Conservation (phyloP, 1,140 invertebrate genomes). For the Vanessa tameamea region DNA sequence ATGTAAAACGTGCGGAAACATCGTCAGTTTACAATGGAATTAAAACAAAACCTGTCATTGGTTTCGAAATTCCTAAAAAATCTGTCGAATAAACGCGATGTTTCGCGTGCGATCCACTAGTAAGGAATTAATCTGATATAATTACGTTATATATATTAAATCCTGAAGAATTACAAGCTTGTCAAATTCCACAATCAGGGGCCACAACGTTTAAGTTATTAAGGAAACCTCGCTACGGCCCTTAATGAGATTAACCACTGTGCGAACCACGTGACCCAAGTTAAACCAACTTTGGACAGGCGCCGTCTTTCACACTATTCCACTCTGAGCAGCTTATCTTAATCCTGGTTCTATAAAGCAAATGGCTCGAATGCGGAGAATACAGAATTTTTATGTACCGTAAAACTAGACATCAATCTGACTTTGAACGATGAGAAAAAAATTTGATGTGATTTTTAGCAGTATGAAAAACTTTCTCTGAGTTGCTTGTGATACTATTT, state of each 20-base stretch:
- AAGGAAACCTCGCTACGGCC: constrained; percentile 65
- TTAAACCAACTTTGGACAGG: constrained; percentile 44
- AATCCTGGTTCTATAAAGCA: constrained; percentile 22
- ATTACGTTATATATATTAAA: constrained; percentile 34
- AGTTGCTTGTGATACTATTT: too few species aligned
- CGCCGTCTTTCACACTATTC: constrained; percentile 33
- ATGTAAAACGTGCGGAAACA: too few species aligned
- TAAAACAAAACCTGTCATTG: too few species aligned
- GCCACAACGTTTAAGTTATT: constrained; percentile 64
- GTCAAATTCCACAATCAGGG: constrained; percentile 55
- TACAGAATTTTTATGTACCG: neutral
- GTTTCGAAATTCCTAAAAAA: too few species aligned
- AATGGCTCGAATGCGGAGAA: neutral
- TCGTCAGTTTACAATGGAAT: too few species aligned
- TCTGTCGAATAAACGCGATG: too few species aligned
- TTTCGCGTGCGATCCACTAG: too few species aligned
- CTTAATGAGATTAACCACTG: constrained; percentile 67
- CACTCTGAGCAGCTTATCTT: constrained; percentile 37
- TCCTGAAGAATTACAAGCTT: constrained; percentile 31
- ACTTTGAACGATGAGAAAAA: neutral
- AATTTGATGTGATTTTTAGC: too few species aligned
- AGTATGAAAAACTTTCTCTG: too few species aligned
- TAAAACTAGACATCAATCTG: neutral
- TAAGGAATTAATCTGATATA: neutral
- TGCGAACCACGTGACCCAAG: constrained; percentile 45